A percentile compares a stretch with the other conserved stretches of the same genome.
phyloP scores from a whole-genome alignment of 2,113 vertebrate genomes.

The Mormyrus iriodes region DNA sequence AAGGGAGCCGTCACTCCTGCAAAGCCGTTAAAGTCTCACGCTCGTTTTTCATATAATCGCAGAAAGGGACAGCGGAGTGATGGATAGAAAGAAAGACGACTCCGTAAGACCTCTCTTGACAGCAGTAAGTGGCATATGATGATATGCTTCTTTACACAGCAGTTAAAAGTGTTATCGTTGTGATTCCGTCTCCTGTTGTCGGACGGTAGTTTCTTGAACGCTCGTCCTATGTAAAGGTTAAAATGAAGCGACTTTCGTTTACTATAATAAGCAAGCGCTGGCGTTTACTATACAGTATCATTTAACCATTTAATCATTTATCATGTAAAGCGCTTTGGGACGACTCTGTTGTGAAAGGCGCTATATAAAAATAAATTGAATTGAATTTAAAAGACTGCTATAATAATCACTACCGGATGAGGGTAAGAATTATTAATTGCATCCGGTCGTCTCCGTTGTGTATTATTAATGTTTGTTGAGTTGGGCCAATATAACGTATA shows the following conservation, averaged over 20 bases:
- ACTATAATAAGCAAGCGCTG: neutral
- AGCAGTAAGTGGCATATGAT: neutral
- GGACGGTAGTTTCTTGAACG: neutral
- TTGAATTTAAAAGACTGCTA: neutral
- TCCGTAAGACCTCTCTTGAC: neutral
- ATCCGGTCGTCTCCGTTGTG: neutral
- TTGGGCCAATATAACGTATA: neutral
- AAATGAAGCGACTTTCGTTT: neutral
- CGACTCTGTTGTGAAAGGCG: no score
- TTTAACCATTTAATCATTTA: no score
- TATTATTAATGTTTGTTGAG: neutral
- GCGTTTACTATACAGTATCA: neutral
- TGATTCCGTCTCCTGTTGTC: neutral
- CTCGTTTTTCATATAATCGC: neutral
- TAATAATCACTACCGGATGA: neutral
- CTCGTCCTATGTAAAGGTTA: neutral
- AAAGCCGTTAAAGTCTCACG: neutral
- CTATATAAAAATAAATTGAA: no score
- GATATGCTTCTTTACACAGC: neutral
- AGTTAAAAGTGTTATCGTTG: neutral
- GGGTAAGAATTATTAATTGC: neutral
- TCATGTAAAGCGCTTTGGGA: no score
- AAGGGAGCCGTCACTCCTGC: neutral
- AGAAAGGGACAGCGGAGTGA: neutral
- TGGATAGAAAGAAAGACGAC: neutral